Percentiles rank a stretch among this genome's conserved stretches.
These are phyloP conservation scores for Apis dorsata DNA, from an alignment of 1,140 invertebrate genomes.

Conservation along the genomic window DNA sequence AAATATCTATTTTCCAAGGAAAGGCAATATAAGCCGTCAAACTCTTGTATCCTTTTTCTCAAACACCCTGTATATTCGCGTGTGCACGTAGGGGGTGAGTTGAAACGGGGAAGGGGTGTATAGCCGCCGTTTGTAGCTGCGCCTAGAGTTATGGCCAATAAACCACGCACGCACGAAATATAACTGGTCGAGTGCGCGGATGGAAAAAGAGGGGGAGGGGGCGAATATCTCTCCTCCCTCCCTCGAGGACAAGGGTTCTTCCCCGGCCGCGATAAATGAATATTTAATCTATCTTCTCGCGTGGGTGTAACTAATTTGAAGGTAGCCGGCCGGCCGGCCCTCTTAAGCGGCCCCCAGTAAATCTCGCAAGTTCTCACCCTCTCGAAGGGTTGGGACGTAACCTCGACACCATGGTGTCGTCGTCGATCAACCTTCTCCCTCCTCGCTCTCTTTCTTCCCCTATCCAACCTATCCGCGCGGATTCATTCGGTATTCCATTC, in stretches of 20 bases:
- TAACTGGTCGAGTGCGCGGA: slow-evolving; percentile 62
- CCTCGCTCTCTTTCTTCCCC: not conserved
- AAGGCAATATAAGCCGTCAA: too few relatives aligned
- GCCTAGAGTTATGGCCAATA: slow-evolving; percentile 77
- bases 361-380: slow-evolving; percentile 51
- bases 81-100: not conserved
- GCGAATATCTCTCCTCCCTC: too few relatives aligned
- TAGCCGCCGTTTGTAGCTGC: slow-evolving; percentile 70
- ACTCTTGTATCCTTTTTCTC: too few relatives aligned
- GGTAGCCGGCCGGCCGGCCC: slow-evolving; percentile 55
- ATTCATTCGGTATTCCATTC: not conserved
- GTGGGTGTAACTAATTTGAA: slow-evolving; percentile 75
- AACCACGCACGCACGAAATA: slow-evolving; percentile 74
- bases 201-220: not conserved
- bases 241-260: too few relatives aligned
- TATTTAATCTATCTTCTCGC: slow-evolving; percentile 79
- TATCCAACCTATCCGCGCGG: not conserved
- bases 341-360: slow-evolving; percentile 48
- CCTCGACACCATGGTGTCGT: not conserved
- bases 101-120: too few relatives aligned
- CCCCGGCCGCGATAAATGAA: slow-evolving; percentile 71
- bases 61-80: not conserved
- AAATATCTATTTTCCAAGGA: too few relatives aligned
- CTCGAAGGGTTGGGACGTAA: not conserved
- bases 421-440: slow-evolving; percentile 24